A percentile compares a stretch with the other conserved stretches of the same genome.
Conservation (phyloP, 92 coral and sea anemone species). For the Desmophyllum pertusum region DNA sequence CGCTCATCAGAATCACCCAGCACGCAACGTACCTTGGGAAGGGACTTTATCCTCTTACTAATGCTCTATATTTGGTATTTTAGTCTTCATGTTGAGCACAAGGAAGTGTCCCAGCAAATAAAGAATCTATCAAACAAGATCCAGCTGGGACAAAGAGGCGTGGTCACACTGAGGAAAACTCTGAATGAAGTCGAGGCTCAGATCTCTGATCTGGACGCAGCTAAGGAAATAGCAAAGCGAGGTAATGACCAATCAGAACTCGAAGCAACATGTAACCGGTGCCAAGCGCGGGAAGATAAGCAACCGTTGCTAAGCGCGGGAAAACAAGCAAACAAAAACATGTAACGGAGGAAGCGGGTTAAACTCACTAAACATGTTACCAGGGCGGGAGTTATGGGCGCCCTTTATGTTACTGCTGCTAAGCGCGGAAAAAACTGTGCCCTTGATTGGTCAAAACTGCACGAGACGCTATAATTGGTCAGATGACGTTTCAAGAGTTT, state of each 20-base stretch:
- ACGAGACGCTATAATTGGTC: too few species aligned
- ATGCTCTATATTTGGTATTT: not conserved
- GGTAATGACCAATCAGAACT: constrained; percentile 51
- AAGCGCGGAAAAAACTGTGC: not conserved
- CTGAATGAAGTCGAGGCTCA: constrained; percentile 81
- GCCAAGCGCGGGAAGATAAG: not conserved
- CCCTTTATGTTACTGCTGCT: not conserved
- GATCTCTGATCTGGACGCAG: constrained; percentile 80
- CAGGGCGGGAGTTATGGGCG: too few species aligned
- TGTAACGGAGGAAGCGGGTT: too few species aligned
- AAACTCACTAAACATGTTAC: not conserved
- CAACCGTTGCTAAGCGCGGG: not conserved
- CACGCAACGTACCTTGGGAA: too few species aligned
- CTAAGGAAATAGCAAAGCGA: constrained; percentile 84
- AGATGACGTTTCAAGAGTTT: too few species aligned
- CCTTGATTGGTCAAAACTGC: not conserved
- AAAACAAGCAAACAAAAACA: too few species aligned
- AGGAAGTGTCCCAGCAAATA: constrained; percentile 50
- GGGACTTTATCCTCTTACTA: not conserved
- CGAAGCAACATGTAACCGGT: not conserved
- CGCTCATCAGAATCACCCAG: too few species aligned
- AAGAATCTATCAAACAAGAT: constrained; percentile 57
- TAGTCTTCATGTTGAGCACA: constrained; percentile 48
- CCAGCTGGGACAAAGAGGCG: constrained; percentile 62
- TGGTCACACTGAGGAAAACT: constrained; percentile 68